Evolutionary conservation across 2,113 vertebrate genomes (phyloP), one percentile per base, ranked within the genome.

Genomic region (Tyto alba): DNA sequence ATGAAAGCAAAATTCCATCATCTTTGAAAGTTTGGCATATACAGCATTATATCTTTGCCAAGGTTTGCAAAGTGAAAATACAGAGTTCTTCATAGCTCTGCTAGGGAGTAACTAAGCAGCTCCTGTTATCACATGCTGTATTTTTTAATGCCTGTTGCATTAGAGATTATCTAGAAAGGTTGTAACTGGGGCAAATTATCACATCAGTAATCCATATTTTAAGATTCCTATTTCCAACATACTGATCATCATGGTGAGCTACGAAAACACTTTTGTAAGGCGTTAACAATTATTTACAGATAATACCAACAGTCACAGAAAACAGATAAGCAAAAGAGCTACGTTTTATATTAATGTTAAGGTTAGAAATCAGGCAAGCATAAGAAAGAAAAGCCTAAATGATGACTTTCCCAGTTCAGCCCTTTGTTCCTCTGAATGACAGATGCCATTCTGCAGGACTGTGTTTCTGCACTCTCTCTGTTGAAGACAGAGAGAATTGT

Each of bases 41-140:
- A 82, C 18, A 80, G 34, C 36, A 79, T 79, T 80, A 10, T 57
- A 67, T 97, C 76, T 90, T 94, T 97, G 96, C 92, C 95, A 97
- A 96, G 79, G 69, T 94, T 95, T 95, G 88, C 91, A 93, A 95
- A 90, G 89, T 72, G 93, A 96, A 97, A 97, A 86, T 74, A 88
- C 66, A 89, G 89, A 96, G 75, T 79, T 93, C 94, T 87, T 95
- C 16, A 2, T 93, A 93, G 89, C 69, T 97, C 73, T 93, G 74
- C 79, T 95, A 84, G 36, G 38, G 93, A 92, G 85, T 75, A 95
- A 88, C 83, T 80, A 91, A 91, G 78, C 93, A 94, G 88, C n/a
- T 68, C 72, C 59, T 93, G 81, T 83, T 95, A 95, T 88, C 92
- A 80, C 30, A 95, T 50, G 43, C 66, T 89, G 47, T 74, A 77